Base-by-base conservation (phyloP, 2,113 vertebrate species). In the Platycercus adscitus region DNA sequence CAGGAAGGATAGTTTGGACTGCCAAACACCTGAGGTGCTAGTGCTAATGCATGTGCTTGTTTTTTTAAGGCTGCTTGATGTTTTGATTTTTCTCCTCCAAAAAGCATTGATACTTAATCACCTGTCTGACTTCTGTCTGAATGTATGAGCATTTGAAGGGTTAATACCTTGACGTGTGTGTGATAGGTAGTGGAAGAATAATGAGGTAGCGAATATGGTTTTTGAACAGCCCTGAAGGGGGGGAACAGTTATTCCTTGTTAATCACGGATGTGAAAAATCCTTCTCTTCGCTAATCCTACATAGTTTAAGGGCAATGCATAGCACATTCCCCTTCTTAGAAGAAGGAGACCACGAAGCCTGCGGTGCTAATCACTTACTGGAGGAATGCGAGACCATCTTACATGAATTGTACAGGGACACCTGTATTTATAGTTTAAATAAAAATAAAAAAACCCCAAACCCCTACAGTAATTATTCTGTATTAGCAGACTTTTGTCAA, bases 211-310 rank as follows among this genome's bases (percentile, higher is more conserved):
- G 89, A 96, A 63, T 88, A 80, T 10, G 19, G 13, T 46, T 89
- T 94, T 87, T 73, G 60, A 95, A 86, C 79, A 95, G 86, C 85
- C 95, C 95, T 94, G 75, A 94, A 94, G 90, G 87, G 75, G 41
- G 50, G 80, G 60, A 70, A 37, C 50, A 16, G 80, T 94, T 93
- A 85, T n/a, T 91, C 60, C 89, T 73, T 94, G 68, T 93, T 98
- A 81, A 87, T 95, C 77, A 41, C 2, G 17, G 64, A 80, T 88
- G 43, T 76, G 77, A 81, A 89, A 92, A 94, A 93, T 65, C 89
- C 52, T 79, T 75, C 86, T 94, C 39, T 64, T 91, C 11, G 35
- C 58, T 96, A 87, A 89, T 61, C 84, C 88, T 80, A 3, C 20
- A 52, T 88, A 91, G 55, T 94, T 93, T 96, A 86, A 70, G 77